A percentile compares a stretch with the other conserved stretches of the same genome.
Conservation (phyloP, 2,888 invertebrate genomes). For the Anagyrus pseudococci region DNA sequence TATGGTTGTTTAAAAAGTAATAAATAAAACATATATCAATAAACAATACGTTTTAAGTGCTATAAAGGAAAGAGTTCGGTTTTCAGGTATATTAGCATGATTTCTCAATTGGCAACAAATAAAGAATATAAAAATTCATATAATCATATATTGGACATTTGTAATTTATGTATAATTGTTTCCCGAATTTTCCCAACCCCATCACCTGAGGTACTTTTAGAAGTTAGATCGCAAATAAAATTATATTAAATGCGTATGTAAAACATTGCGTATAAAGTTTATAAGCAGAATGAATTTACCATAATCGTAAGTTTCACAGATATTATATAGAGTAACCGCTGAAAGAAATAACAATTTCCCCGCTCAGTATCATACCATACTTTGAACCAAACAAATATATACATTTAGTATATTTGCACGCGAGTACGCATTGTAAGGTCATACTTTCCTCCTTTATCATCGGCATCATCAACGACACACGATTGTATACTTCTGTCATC, state of each 20-base stretch:
- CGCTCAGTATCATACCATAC: slow-evolving; percentile 29
- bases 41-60: slow-evolving; percentile 1
- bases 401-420: slow-evolving; percentile 28
- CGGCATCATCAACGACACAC: slow-evolving; percentile 9
- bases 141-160: slow-evolving; percentile 31
- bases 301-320: slow-evolving; percentile 37
- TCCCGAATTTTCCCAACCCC: slow-evolving; percentile 7
- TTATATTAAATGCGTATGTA: slow-evolving; percentile 36
- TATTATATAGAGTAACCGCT: slow-evolving; percentile 26
- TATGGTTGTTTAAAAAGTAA: slow-evolving; percentile 13
- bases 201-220: slow-evolving; percentile 34
- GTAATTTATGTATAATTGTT: slow-evolving; percentile 30
- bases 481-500: slow-evolving; percentile 10
- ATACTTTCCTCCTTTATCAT: slow-evolving; percentile 9
- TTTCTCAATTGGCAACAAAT: not conserved
- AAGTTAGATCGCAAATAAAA: slow-evolving; percentile 25
- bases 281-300: slow-evolving; percentile 35
- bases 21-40: slow-evolving; percentile 20
- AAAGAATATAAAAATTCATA: not conserved
- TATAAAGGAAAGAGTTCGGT: not conserved
- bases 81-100: too few species aligned
- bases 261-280: slow-evolving; percentile 38
- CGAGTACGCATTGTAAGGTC: slow-evolving; percentile 22
- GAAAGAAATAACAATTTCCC: slow-evolving; percentile 33
- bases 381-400: slow-evolving; percentile 20